Percentiles rank a stretch among this genome's conserved stretches.
Evolutionary conservation across 2,113 vertebrate species (phyloP).

Genomic region (Chaetodon auriga): DNA sequence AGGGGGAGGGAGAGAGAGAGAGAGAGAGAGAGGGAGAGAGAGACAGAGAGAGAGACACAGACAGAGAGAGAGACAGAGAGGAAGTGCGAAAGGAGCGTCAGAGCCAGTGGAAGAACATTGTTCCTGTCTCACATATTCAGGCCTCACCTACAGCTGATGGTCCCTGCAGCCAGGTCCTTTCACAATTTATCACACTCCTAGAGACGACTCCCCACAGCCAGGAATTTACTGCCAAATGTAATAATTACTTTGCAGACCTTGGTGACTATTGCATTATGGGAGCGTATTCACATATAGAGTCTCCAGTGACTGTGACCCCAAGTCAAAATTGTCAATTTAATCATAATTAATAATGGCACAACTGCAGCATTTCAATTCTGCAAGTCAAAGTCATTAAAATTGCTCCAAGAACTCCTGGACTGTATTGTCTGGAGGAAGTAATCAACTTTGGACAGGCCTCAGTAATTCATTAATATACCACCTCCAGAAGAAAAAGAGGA

Average conservation of each 20-base stretch:
- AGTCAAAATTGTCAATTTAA: constrained; percentile 79
- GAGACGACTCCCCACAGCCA: constrained; percentile 34
- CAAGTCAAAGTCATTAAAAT: constrained; percentile 74
- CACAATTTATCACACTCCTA: constrained; percentile 55
- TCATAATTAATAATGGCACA: constrained; percentile 78
- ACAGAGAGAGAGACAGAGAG: neutral
- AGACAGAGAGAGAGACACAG: neutral
- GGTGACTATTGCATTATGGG: constrained; percentile 57
- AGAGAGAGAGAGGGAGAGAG: neutral
- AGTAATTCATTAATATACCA: constrained; percentile 73
- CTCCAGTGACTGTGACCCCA: constrained; percentile 57
- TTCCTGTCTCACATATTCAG: constrained; percentile 56
- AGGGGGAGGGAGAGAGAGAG: neutral
- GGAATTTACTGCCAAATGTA: constrained; percentile 64
- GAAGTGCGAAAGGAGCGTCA: neutral
- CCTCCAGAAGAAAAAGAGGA: constrained; percentile 26
- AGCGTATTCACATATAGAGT: constrained; percentile 48
- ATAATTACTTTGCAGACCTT: constrained; percentile 70
- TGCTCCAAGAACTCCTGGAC: constrained; percentile 59
- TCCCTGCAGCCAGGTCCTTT: constrained; percentile 57
- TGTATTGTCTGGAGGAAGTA: constrained; percentile 67
- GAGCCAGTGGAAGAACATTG: constrained; percentile 39
- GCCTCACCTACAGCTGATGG: constrained; percentile 49
- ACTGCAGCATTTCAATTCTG: constrained; percentile 71
- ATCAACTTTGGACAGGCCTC: constrained; percentile 77